Conservation (phyloP, 2,113 vertebrate species). For the Syngnathus scovelli region DNA sequence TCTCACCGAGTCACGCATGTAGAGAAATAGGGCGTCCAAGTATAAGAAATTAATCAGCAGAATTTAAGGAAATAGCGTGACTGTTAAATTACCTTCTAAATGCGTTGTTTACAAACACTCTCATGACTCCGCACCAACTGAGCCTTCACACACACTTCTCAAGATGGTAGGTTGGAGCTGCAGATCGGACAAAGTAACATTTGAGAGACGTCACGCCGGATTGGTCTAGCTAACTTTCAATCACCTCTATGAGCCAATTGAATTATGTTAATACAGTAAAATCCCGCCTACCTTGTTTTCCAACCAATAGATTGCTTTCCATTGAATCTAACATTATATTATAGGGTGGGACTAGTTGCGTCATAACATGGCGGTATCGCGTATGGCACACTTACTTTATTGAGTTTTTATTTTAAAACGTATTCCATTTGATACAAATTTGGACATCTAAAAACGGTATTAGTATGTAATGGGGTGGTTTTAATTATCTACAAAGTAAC, state of each 20-base stretch:
- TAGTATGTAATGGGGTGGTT: background rate
- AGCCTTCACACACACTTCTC: constrained; percentile 22
- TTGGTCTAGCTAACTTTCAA: background rate
- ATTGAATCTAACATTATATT: background rate
- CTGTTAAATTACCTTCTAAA: background rate
- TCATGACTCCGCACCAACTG: constrained; percentile 62
- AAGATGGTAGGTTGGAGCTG: background rate
- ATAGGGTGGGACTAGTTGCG: constrained; percentile 39
- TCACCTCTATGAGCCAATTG: background rate
- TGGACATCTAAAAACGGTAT: background rate
- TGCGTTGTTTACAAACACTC: constrained; percentile 69
- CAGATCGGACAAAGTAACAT: background rate
- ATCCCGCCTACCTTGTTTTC: background rate
- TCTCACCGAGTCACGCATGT: background rate
- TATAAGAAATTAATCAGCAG: background rate
- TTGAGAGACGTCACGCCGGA: background rate
- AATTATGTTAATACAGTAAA: background rate
- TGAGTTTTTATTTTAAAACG: background rate
- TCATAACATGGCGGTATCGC: constrained; percentile 36
- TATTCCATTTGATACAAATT: constrained; percentile 1
- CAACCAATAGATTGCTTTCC: background rate
- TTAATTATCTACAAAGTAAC: background rate
- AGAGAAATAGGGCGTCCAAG: background rate
- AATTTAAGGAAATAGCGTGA: too few species aligned
- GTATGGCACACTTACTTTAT: background rate